These are phyloP conservation scores for Lasioglossum leucozonium DNA, from an alignment of 2,888 invertebrate genomes.

Conservation along the genomic window DNA sequence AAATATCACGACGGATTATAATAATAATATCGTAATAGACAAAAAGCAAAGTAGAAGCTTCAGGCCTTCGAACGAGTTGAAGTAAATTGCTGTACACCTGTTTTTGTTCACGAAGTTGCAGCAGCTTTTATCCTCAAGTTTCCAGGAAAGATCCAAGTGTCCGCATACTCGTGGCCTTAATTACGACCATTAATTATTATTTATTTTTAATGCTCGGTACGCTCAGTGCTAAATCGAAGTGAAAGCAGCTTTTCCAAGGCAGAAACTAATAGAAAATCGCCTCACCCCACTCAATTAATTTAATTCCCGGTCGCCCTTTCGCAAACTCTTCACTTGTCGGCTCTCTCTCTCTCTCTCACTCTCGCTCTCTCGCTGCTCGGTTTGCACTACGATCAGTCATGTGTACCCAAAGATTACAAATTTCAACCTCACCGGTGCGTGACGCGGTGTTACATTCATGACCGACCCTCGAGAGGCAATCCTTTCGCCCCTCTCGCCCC, in stretches of 20 bases:
- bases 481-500: constrained; percentile 23
- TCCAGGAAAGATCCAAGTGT: not conserved
- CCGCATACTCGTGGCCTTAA: not conserved
- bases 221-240: not conserved
- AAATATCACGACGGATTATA: too few relatives aligned
- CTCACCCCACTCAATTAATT: constrained; percentile 29
- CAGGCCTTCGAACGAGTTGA: not conserved
- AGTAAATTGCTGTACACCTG: not conserved
- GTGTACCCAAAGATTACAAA: constrained; percentile 55
- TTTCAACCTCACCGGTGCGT: constrained; percentile 55
- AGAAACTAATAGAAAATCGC: constrained; percentile 10
- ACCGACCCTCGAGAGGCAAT: constrained; percentile 45
- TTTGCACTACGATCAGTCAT: constrained; percentile 36
- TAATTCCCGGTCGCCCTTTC: constrained; percentile 14
- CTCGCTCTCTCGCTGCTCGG: not conserved
- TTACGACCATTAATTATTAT: not conserved
- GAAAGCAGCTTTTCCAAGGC: not conserved
- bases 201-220: not conserved
- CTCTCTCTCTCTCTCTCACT: constrained; percentile 6
- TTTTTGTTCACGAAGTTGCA: not conserved
- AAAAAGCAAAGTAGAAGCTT: not conserved
- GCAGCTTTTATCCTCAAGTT: not conserved
- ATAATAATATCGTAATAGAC: too few relatives aligned
- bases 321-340: constrained; percentile 34
- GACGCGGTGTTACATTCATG: constrained; percentile 58